Evolutionary conservation across 1,140 invertebrate genomes (phyloP), one percentile per base, ranked within the genome.

Genomic region (Formica selysi): DNA sequence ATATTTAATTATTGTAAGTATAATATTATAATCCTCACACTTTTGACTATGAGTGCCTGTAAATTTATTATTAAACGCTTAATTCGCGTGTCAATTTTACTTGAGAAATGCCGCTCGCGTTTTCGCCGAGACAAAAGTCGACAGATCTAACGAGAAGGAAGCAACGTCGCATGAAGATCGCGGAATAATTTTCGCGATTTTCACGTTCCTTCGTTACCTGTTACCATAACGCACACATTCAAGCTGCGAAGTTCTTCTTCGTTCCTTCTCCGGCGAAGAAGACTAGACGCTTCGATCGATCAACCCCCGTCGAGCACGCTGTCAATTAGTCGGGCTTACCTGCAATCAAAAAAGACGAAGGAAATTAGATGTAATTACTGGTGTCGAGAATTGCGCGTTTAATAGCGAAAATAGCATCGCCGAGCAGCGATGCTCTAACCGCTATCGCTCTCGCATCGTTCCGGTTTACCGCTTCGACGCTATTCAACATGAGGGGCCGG

Each of bases 351-450:
- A 88, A 65, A 83, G 38, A 65, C 19, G 41, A 78, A 26, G 29
- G 32, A 73, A 83, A 83, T 83, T 83, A 83, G 70, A 83, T 74
- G 57, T 61, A 83, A 83, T 83, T 83, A 83, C 32, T 32, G 41
- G 68, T 41, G 68, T 29, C 38, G 29, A 67, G 62, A 74, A 65
- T 86, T 62, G 44, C 22, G 65, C 11, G 59, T 65, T 51, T 54
- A 64, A 62, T 64, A 19, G 16, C 29, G 29, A 38, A 51, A 59
- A 22, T 68, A 48, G 8, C 36, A 26, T 36, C 78, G 78, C 67
- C 22, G 67, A 26, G 51, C 78, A 41, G 51, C 29, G 64, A 10
- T 32, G 36, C 19, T 81, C 54, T 61, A 32, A 48, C n/a, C 79
- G 68, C 44, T 74, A 83, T 83, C 79, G 68, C 68, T 61, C 36